These are phyloP conservation scores for Lemur catta DNA, from an alignment of 2,797 vertebrate genomes.

Conservation along the genomic window DNA sequence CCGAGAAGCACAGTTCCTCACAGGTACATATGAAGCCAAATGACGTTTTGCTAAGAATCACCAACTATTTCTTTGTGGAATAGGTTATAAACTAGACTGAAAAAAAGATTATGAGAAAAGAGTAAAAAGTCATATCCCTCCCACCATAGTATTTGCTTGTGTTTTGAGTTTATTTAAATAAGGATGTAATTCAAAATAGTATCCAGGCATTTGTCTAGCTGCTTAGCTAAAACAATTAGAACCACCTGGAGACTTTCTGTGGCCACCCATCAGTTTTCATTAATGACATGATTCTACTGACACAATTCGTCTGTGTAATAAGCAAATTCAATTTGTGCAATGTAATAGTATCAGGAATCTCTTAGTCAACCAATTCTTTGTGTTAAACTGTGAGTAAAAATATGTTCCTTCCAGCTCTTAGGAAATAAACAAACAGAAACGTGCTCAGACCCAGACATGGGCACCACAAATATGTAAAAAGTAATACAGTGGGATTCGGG, in stretches of 20 bases:
- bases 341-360: accelerated
- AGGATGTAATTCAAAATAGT: accelerated
- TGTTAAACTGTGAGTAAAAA: not conserved
- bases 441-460: accelerated
- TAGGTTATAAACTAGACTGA: not conserved
- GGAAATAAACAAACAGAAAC: not conserved
- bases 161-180: not conserved
- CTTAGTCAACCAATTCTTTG: not conserved
- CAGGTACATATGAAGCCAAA: accelerated
- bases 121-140: accelerated
- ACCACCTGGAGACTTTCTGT: accelerated
- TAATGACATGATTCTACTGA: accelerated
- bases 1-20: accelerated
- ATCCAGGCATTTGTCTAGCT: not conserved
- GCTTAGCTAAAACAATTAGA: not conserved
- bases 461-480: not conserved
- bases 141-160: accelerated
- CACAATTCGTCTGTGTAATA: accelerated
- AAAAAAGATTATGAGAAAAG: not conserved
- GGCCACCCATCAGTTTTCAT: not conserved
- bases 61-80: not conserved
- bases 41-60: not conserved
- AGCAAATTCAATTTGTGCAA: not conserved
- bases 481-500: accelerated
- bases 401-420: not conserved